phyloP scores from a whole-genome alignment of 2,888 invertebrate genomes.

The Sarcophaga carnaria region DNA sequence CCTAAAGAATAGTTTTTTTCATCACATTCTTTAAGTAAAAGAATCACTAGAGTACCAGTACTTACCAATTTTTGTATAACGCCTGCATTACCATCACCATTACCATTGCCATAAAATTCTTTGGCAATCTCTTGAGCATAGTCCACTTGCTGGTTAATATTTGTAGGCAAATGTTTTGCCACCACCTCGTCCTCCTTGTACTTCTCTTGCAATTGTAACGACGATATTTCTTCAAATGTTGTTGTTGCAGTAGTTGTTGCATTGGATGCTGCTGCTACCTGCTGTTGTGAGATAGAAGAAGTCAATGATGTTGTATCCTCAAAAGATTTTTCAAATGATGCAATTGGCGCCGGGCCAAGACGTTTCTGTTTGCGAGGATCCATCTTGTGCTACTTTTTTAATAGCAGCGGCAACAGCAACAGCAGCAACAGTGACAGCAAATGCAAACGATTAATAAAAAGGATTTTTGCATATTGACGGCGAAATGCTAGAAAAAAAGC shows the following conservation, averaged over 20 bases:
- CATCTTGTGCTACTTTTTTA: slow-evolving; percentile 70
- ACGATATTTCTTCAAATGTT: background rate
- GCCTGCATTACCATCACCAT: slow-evolving; percentile 36
- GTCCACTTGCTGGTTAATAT: background rate
- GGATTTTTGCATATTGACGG: slow-evolving; percentile 59
- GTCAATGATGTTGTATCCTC: slow-evolving; percentile 76
- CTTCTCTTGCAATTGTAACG: slow-evolving; percentile 27
- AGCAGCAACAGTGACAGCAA: slow-evolving; percentile 1
- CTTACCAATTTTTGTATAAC: slow-evolving; percentile 34
- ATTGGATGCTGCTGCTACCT: slow-evolving; percentile 1
- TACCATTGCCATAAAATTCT: slow-evolving; percentile 60
- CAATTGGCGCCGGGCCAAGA: slow-evolving; percentile 96
- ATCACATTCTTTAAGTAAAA: too few relatives aligned
- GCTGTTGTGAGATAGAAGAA: slow-evolving; percentile 19
- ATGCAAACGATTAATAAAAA: slow-evolving; percentile 61
- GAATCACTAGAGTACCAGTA: background rate
- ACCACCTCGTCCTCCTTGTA: slow-evolving; percentile 12
- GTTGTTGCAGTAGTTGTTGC: slow-evolving; percentile 37
- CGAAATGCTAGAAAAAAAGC: slow-evolving; percentile 14
- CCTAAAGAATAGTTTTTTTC: too few relatives aligned
- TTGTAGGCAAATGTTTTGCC: slow-evolving; percentile 22
- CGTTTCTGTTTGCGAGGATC: slow-evolving; percentile 85
- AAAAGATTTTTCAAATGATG: slow-evolving; percentile 90
- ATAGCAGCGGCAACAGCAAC: background rate
- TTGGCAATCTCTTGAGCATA: slow-evolving; percentile 6